Conservation (phyloP, 2,797 vertebrate genomes). For the Emys orbicularis region DNA sequence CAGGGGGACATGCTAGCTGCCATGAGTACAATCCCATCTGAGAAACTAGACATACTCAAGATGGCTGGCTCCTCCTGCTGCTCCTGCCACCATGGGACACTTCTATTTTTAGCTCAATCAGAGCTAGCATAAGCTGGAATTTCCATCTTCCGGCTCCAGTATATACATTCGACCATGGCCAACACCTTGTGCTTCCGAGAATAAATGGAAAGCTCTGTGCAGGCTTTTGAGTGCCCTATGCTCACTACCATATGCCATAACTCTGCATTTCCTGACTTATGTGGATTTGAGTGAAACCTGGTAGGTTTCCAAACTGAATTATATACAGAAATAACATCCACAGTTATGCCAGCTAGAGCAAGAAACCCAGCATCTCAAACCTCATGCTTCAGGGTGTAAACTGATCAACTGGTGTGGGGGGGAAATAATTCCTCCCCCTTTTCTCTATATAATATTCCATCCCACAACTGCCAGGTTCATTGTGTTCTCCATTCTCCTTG, state of each 20-base stretch:
- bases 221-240: slow-evolving; percentile 12
- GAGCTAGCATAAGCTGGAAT: neutral
- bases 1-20: neutral
- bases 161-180: neutral
- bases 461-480: slow-evolving; percentile 59
- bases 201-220: slow-evolving; percentile 17
- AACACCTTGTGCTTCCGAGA: slow-evolving; percentile 21
- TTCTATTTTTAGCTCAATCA: neutral
- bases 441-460: slow-evolving; percentile 42
- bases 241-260: slow-evolving; percentile 38
- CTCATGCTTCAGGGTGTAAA: slow-evolving; percentile 31
- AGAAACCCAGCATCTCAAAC: neutral
- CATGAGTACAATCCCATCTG: neutral
- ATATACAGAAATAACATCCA: slow-evolving; percentile 62
- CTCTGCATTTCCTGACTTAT: slow-evolving; percentile 53
- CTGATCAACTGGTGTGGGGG: neutral
- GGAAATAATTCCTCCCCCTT: slow-evolving; percentile 25
- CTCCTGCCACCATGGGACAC: neutral
- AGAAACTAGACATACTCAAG: neutral
- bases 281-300: slow-evolving; percentile 16
- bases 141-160: neutral
- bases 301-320: slow-evolving; percentile 39
- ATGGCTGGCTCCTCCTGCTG: neutral
- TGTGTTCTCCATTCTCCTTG: slow-evolving; percentile 56
- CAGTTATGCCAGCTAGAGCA: slow-evolving; percentile 17